These are phyloP conservation scores for Amyelois transitella DNA, from an alignment of 1,140 invertebrate genomes.

Conservation along the genomic window DNA sequence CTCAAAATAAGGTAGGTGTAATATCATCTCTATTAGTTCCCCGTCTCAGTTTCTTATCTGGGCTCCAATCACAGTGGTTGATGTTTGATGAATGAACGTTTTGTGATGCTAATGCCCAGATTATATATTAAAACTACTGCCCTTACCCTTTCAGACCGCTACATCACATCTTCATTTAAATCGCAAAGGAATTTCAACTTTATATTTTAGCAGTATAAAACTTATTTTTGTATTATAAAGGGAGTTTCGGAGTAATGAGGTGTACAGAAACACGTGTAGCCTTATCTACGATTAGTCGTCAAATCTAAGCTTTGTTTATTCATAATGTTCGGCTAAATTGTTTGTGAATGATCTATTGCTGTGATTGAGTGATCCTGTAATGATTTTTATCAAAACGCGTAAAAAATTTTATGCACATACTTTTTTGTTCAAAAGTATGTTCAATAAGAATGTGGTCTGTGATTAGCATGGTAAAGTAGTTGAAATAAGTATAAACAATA, in stretches of 20 bases:
- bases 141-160: background rate
- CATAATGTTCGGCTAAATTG: slow-evolving; percentile 38
- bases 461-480: no score
- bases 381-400: no score
- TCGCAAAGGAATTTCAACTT: background rate
- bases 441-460: no score
- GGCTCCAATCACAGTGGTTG: slow-evolving; percentile 41
- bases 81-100: slow-evolving; percentile 63
- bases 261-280: slow-evolving; percentile 49
- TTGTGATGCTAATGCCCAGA: slow-evolving; percentile 61
- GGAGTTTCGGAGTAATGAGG: slow-evolving; percentile 24
- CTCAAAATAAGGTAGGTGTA: slow-evolving; percentile 5
- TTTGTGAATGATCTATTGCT: slow-evolving; percentile 55
- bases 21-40: slow-evolving; percentile 35
- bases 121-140: slow-evolving; percentile 38
- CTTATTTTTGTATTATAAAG: background rate
- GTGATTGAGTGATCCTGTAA: slow-evolving; percentile 21
- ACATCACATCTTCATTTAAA: background rate
- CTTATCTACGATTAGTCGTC: slow-evolving; percentile 54
- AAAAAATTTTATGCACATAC: no score
- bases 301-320: slow-evolving; percentile 30
- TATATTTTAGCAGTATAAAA: background rate
- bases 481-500: no score
- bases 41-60: slow-evolving; percentile 35
- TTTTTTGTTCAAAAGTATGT: no score